Conservation (phyloP, 2,113 vertebrate genomes). For the Brachypodius melanocephalos region DNA sequence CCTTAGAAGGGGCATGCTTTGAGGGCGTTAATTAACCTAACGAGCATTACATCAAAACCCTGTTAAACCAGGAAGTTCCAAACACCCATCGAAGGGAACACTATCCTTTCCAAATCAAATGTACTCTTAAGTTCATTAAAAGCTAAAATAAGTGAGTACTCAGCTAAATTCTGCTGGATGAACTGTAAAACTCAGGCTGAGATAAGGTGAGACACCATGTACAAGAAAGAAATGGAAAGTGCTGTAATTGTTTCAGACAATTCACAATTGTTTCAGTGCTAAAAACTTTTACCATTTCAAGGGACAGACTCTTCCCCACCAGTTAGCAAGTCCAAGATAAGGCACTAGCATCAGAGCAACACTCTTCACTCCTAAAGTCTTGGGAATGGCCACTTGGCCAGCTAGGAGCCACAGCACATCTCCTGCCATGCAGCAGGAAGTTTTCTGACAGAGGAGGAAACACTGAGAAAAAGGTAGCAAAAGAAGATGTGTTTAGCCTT, state of each 20-base stretch:
- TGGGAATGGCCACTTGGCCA: neutral
- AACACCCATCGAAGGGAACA: neutral
- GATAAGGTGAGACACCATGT: neutral
- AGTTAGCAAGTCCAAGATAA: neutral
- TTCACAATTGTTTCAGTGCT: no score
- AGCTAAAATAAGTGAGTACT: neutral
- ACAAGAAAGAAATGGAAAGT: neutral
- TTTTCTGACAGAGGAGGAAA: neutral
- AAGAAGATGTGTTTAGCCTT: neutral
- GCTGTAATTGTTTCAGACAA: neutral
- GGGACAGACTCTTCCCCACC: neutral
- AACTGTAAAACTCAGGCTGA: neutral
- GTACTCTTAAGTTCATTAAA: neutral
- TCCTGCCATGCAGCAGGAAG: neutral
- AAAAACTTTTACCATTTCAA: neutral
- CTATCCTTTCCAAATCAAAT: neutral
- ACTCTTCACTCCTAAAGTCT: neutral
- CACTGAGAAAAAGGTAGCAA: neutral
- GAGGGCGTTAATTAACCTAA: neutral
- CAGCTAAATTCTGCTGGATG: neutral
- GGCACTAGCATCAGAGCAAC: neutral
- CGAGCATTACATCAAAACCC: neutral
- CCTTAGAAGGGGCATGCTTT: neutral
- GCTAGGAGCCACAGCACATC: neutral
- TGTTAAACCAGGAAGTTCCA: neutral